A percentile compares a stretch with the other conserved stretches of the same genome.
Conservation (phyloP, 64 coral and sea anemone species). For the Acropora yongei region DNA sequence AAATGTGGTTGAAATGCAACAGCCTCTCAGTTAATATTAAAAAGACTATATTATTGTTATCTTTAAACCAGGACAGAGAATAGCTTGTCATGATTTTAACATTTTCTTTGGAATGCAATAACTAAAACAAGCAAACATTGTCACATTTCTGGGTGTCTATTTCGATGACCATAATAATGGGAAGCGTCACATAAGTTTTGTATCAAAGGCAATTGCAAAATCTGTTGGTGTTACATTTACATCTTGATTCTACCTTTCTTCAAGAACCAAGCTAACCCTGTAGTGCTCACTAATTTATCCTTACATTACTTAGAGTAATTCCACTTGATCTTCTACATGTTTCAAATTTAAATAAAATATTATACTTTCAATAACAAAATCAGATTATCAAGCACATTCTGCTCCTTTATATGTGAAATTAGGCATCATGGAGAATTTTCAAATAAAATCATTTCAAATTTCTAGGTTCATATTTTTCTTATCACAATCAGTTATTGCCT, state of each 20-base stretch:
- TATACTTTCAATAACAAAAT: constrained; percentile 4
- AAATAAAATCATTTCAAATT: constrained; percentile 14
- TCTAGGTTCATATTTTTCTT: constrained; percentile 31
- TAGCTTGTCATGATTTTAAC: not conserved
- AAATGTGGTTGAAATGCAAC: not conserved
- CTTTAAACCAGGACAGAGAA: constrained; percentile 1
- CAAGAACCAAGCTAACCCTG: not conserved
- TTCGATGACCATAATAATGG: constrained; percentile 42
- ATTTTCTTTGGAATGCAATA: constrained; percentile 21
- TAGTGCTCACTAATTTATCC: constrained; percentile 53
- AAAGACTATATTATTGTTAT: not conserved
- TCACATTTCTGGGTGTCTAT: constrained; percentile 46
- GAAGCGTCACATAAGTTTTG: constrained; percentile 31
- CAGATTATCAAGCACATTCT: constrained; percentile 9
- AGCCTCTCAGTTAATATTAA: not conserved
- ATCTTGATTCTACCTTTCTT: not conserved
- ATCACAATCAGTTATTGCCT: constrained; percentile 30
- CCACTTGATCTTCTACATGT: constrained; percentile 34
- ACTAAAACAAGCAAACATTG: not conserved
- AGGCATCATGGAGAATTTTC: constrained; percentile 31
- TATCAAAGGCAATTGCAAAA: constrained; percentile 28
- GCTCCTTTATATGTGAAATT: constrained; percentile 35
- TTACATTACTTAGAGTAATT: constrained; percentile 42
- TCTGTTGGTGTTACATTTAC: constrained; percentile 11
- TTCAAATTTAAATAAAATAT: constrained; percentile 42